Evolutionary conservation across 2,888 invertebrate species (phyloP).

Genomic region (Oxycera nigricornis): DNA sequence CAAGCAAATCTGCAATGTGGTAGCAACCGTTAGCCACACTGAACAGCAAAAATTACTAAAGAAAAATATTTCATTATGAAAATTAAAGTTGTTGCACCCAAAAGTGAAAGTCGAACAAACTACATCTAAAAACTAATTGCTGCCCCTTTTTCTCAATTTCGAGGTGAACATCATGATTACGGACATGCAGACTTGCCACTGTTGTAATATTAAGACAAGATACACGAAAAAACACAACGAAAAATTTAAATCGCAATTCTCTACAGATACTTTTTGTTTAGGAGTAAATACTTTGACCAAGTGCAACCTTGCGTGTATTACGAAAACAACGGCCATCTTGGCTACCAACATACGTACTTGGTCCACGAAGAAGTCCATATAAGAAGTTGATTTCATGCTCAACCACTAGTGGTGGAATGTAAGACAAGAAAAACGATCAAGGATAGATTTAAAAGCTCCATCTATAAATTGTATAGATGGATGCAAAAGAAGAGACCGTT

Average conservation of each 20-base stretch:
- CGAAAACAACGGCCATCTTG: no score
- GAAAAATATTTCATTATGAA: no score
- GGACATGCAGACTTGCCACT: background rate
- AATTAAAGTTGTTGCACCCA: background rate
- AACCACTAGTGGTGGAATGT: background rate
- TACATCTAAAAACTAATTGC: background rate
- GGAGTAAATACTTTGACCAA: no score
- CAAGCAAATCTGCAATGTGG: no score
- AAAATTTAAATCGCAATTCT: no score
- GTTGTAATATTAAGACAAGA: no score
- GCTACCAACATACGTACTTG: no score
- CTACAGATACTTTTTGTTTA: no score
- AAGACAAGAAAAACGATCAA: background rate
- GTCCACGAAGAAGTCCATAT: no score
- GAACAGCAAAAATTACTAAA: no score
- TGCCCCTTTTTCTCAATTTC: conserved; percentile 15
- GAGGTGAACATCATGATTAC: conserved; percentile 16
- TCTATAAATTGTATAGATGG: background rate
- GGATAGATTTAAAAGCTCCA: conserved; percentile 10
- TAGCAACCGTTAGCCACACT: no score
- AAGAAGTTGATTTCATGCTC: background rate
- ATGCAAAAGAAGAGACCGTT: background rate
- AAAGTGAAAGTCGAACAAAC: conserved; percentile 21
- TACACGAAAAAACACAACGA: no score
- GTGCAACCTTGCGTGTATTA: background rate